Evolutionary conservation across 2,797 vertebrate species (phyloP).

Genomic region (Aselliscus stoliczkanus): DNA sequence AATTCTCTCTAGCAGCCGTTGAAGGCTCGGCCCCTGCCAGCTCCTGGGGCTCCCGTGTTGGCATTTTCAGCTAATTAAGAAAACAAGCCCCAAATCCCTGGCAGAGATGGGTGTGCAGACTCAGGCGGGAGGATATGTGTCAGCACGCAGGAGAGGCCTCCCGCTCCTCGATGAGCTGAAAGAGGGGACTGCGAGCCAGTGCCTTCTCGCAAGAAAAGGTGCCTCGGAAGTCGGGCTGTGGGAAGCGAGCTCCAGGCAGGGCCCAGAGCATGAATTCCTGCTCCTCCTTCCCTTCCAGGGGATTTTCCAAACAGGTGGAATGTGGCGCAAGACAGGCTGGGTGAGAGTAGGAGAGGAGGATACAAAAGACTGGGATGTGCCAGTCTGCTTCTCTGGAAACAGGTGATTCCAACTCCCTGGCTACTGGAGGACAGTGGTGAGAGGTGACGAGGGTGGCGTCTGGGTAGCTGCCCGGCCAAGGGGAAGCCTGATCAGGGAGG

Average conservation of each 20-base stretch:
- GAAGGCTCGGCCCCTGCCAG: constrained; percentile 68
- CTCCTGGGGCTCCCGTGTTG: constrained; percentile 74
- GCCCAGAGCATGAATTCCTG: not conserved
- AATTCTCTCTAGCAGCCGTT: constrained; percentile 70
- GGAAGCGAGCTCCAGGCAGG: not conserved
- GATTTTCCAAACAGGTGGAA: not conserved
- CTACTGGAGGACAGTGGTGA: not conserved
- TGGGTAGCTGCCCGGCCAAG: not conserved
- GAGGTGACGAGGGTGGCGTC: not conserved
- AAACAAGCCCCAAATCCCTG: constrained; percentile 75
- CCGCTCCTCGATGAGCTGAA: not conserved
- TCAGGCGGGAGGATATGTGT: not conserved
- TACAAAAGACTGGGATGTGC: not conserved
- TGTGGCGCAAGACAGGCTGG: not conserved
- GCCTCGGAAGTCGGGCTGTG: fast-evolving
- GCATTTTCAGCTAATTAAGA: constrained; percentile 80
- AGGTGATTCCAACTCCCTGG: not conserved
- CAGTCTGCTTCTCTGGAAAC: not conserved
- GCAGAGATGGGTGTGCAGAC: constrained; percentile 52
- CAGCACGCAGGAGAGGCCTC: not conserved
- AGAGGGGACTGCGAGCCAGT: not conserved
- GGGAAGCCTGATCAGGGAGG: not conserved
- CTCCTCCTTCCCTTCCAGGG: not conserved
- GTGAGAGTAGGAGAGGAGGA: not conserved
- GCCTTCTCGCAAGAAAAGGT: not conserved